Evolutionary conservation across 2,888 invertebrate species (phyloP), one percentile per base, ranked within the genome.

Genomic region (Zhuqinia jingwanae): DNA sequence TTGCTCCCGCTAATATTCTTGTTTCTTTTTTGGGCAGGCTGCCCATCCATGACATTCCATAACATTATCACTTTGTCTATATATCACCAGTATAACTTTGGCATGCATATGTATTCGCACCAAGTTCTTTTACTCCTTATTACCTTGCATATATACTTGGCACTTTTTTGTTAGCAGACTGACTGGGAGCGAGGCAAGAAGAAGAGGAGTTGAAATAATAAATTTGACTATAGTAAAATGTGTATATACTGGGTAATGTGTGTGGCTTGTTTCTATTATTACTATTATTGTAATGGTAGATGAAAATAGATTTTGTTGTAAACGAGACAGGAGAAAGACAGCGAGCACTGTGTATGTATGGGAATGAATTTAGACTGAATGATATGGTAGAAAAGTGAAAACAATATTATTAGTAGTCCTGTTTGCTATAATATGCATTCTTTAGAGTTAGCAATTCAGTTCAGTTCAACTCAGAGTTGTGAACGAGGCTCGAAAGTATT

Each of bases 31-130:
- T 83, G 83, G 83, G 83, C 83, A 83, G 47, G 17, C 65, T 83
- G 76, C 83, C 83, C 83, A 76, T 65, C 76, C 83, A 83, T 83
- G 76, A 76, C 83, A 76, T 76, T 76, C 76, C 83, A 76, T 77
- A 83, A 83, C 68, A 83, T 82, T 82, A 82, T 82, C 82, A 82
- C n/a, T 76, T 30, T 53, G 25, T 76, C 60, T 45, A 45, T 78
- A 13, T 36, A n/a, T n/a, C n/a, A n/a, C n/a, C 56, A 73, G 25
- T 25, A 68, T 50, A 58, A 22, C 11, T 30, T 63, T 1, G 25
- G 60, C 27, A 36, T 63, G 5, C 60, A 60, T 27, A 47, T 63
- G 63, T n/a, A n/a, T n/a, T n/a, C n/a, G 22, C 42, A 77, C 42
- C 13, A 17, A 53, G 58, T 76, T 60, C 63, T 65, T 60, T 60